phyloP scores from a whole-genome alignment of 2,113 vertebrate species.

The Bothrops jararaca region DNA sequence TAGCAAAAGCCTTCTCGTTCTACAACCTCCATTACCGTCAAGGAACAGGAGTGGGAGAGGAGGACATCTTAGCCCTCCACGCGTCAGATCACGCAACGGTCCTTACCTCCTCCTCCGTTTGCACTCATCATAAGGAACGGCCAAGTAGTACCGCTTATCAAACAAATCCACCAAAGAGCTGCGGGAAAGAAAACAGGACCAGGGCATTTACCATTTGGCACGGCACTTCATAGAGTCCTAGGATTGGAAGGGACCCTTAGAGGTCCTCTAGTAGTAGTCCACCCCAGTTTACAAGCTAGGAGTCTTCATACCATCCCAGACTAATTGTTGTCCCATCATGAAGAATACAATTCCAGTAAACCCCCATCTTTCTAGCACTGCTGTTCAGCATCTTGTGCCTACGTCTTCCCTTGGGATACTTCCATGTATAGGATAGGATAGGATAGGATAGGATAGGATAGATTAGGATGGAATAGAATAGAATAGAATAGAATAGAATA shows the following conservation, averaged over 20 bases:
- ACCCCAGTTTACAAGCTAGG: too few species aligned
- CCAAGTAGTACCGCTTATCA: constrained; percentile 85
- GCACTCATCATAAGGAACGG: constrained; percentile 89
- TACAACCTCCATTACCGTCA: background rate
- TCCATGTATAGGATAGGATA: too few species aligned
- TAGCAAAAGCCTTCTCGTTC: rapidly evolving
- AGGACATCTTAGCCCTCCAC: rapidly evolving
- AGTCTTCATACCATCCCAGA: too few species aligned
- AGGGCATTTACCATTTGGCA: background rate
- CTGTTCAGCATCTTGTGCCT: background rate
- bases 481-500: too few species aligned
- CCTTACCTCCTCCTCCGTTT: constrained; percentile 90
- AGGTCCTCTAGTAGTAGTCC: background rate
- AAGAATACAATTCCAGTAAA: background rate
- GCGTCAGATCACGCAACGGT: rapidly evolving
- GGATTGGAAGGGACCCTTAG: background rate
- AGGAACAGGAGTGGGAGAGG: rapidly evolving
- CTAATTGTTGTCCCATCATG: background rate
- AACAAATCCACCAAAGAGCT: constrained; percentile 88
- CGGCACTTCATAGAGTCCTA: background rate
- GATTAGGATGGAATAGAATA: too few species aligned
- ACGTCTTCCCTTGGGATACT: background rate
- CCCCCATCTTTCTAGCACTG: background rate
- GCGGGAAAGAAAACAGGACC: rapidly evolving
- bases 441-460: too few species aligned